phyloP scores from a whole-genome alignment of 2,888 invertebrate genomes.

The Andrena praecox region DNA sequence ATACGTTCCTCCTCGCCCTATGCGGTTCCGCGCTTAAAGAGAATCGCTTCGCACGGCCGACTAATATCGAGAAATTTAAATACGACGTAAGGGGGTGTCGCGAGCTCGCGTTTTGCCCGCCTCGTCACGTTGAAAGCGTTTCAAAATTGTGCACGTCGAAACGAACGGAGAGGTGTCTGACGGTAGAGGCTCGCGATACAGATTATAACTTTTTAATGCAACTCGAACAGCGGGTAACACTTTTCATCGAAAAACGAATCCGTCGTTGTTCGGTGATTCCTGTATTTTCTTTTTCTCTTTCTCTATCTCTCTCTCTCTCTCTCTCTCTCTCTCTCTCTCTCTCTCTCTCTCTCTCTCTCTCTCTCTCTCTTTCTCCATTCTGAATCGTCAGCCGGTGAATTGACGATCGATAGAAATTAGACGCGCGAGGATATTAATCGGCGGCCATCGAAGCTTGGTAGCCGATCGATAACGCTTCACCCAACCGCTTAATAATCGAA shows the following conservation, averaged over 20 bases:
- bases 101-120: neutral
- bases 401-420: slow-evolving; percentile 44
- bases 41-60: slow-evolving; percentile 45
- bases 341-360: neutral
- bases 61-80: slow-evolving; percentile 57
- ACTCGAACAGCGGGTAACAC: slow-evolving; percentile 53
- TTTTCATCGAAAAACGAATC: slow-evolving; percentile 47
- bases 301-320: neutral
- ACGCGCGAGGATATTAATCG: slow-evolving; percentile 49
- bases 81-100: slow-evolving; percentile 35
- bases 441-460: slow-evolving; percentile 55
- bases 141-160: slow-evolving; percentile 48
- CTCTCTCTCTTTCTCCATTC: neutral
- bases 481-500: slow-evolving; percentile 76
- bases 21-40: slow-evolving; percentile 46
- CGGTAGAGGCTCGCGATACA: slow-evolving; percentile 4
- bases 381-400: slow-evolving; percentile 33
- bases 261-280: slow-evolving; percentile 6
- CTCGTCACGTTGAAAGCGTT: slow-evolving; percentile 63
- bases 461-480: slow-evolving; percentile 45
- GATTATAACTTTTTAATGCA: slow-evolving; percentile 38
- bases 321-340: neutral
- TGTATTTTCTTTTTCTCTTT: slow-evolving; percentile 9
- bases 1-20: slow-evolving; percentile 57
- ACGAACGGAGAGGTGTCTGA: slow-evolving; percentile 65